A percentile compares a stretch with the other conserved stretches of the same genome.
Conservation (phyloP, 2,113 vertebrate genomes). For the Bos indicus region DNA sequence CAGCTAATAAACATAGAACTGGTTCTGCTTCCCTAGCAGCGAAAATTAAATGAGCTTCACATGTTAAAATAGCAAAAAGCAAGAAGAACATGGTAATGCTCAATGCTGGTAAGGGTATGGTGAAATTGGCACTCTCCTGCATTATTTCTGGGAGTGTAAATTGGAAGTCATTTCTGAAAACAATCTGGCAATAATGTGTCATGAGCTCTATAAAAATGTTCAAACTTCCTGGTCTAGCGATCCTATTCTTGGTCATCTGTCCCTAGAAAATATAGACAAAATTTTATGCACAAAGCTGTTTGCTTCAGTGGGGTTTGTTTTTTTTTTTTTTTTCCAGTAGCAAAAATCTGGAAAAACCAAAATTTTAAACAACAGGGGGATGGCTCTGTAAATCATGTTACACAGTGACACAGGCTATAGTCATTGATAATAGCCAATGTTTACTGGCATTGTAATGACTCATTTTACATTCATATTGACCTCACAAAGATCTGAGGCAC, state of each 20-base stretch:
- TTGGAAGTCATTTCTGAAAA: not conserved
- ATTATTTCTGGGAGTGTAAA: not conserved
- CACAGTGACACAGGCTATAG: not conserved
- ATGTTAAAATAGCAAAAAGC: not conserved
- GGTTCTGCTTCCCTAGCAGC: not conserved
- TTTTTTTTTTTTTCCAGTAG: not conserved
- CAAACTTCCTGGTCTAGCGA: not conserved
- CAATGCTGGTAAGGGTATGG: not conserved
- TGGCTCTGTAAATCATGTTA: not conserved
- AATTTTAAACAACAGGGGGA: not conserved
- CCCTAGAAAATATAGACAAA: slow-evolving; percentile 30
- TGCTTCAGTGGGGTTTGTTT: not conserved
- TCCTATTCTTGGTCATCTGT: slow-evolving; percentile 6
- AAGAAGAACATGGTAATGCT: not conserved
- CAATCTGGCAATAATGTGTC: not conserved
- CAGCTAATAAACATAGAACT: not conserved
- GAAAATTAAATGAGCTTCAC: not conserved
- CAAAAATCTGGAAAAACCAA: not conserved
- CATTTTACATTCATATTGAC: not conserved
- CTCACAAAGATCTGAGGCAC: not conserved
- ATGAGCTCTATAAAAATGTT: not conserved
- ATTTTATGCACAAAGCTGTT: not conserved
- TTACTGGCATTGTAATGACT: not conserved
- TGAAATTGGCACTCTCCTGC: not conserved
- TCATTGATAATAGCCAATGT: not conserved